Evolutionary conservation across 2,888 invertebrate species (phyloP).

Genomic region (Megastigmus dorsalis): DNA sequence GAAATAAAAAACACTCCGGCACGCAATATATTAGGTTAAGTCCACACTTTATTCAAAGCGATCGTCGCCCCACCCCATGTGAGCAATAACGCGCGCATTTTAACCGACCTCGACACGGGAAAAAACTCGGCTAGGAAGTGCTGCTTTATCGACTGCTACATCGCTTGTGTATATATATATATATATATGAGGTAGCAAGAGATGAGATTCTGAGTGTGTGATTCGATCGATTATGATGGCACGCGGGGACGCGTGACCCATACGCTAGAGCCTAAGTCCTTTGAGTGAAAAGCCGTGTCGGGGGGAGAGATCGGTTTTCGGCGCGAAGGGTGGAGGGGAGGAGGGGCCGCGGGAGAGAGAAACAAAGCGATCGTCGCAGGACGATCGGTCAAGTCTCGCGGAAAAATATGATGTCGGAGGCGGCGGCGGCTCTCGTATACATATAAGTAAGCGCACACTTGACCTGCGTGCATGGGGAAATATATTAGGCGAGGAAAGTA

Average conservation of each 20-base stretch:
- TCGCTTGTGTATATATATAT: no score
- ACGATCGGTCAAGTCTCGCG: constrained; percentile 45
- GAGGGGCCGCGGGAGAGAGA: constrained; percentile 5
- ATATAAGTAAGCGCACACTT: not conserved
- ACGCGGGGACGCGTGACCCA: not conserved
- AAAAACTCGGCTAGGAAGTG: not conserved
- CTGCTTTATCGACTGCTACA: not conserved
- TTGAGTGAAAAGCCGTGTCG: constrained; percentile 50
- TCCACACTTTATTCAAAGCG: constrained; percentile 44
- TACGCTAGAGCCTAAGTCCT: constrained; percentile 19
- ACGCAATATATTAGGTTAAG: constrained; percentile 22
- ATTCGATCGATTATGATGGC: constrained; percentile 30
- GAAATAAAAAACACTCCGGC: constrained; percentile 27
- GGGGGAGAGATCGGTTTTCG: no score
- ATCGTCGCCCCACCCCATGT: not conserved
- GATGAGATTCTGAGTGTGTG: not conserved
- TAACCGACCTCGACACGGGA: no score
- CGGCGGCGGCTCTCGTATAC: not conserved
- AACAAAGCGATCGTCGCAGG: constrained; percentile 33
- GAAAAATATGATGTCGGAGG: constrained; percentile 1
- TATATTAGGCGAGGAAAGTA: not conserved
- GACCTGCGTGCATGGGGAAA: no score
- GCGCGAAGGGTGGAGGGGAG: no score
- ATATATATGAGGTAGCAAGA: not conserved
- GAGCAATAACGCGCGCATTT: constrained; percentile 11